A percentile compares a stretch with the other conserved stretches of the same genome.
Conservation (phyloP, 2,113 vertebrate species). For the Halcyon malimbica region DNA sequence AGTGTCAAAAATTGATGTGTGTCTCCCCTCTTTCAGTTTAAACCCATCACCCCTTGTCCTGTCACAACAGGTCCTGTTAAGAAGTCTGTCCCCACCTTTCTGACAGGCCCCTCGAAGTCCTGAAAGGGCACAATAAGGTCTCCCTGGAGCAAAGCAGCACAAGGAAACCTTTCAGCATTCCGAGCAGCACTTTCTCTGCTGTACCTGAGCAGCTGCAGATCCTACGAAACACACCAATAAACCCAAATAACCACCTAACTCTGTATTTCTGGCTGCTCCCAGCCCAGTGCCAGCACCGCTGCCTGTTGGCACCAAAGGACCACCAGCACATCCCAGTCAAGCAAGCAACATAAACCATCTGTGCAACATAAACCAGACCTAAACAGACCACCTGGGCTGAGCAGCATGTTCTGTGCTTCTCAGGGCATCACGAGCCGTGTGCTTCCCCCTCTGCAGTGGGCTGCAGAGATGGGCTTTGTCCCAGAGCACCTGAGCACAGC, state of each 20-base stretch:
- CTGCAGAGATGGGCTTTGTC: background rate
- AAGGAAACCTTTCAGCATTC: background rate
- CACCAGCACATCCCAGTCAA: background rate
- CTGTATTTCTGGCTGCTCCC: background rate
- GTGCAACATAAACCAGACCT: background rate
- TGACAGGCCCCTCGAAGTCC: too few species aligned
- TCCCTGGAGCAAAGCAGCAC: background rate
- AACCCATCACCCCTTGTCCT: too few species aligned
- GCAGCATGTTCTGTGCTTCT: accelerated
- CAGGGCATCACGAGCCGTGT: accelerated
- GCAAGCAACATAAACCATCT: background rate
- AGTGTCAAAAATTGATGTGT: too few species aligned
- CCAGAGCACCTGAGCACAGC: background rate
- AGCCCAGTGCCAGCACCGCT: background rate
- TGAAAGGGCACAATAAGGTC: too few species aligned
- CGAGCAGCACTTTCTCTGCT: background rate
- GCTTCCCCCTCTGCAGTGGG: background rate
- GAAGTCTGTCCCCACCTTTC: too few species aligned
- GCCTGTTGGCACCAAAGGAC: background rate
- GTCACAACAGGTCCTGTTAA: too few species aligned
- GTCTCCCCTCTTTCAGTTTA: too few species aligned
- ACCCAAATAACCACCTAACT: background rate
- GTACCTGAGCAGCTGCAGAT: background rate
- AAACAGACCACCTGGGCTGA: background rate
- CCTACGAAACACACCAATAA: background rate